Evolutionary conservation across 2,888 invertebrate genomes (phyloP).

Genomic region (Sinotaia quadrata): DNA sequence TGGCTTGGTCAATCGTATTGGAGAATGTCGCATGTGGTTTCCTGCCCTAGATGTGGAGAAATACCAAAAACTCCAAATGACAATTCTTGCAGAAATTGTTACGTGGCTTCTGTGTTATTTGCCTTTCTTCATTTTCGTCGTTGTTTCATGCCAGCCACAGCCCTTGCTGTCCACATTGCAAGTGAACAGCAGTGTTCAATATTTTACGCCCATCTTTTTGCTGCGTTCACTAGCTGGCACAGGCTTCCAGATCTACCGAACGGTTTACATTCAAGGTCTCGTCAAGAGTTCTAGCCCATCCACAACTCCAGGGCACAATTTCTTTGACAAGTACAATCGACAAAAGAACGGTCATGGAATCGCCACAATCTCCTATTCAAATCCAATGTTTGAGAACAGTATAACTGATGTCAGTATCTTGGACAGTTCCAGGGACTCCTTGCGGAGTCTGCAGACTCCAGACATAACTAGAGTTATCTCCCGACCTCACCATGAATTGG

Average conservation of each 20-base stretch:
- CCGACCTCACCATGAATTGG: conserved; percentile 1
- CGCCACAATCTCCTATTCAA: conserved; percentile 30
- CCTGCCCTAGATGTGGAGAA: too few relatives aligned
- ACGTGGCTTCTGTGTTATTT: conserved; percentile 50
- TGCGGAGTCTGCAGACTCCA: background rate
- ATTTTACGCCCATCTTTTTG: conserved; percentile 51
- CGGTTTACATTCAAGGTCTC: conserved; percentile 44
- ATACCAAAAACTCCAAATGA: conserved; percentile 45
- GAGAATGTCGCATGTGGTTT: too few relatives aligned
- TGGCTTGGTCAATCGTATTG: conserved; percentile 30
- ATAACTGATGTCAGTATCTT: background rate
- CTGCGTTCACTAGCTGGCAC: conserved; percentile 53
- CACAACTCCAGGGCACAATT: conserved; percentile 8
- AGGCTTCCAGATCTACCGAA: conserved; percentile 50
- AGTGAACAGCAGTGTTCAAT: conserved; percentile 43
- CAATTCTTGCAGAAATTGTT: conserved; percentile 46
- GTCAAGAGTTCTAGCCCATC: conserved; percentile 26
- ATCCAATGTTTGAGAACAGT: conserved; percentile 29
- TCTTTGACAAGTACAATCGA: background rate
- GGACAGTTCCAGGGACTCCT: background rate
- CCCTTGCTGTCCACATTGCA: conserved; percentile 17
- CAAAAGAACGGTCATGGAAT: conserved; percentile 16
- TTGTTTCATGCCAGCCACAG: conserved; percentile 42
- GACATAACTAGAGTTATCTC: background rate
- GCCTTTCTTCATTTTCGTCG: conserved; percentile 50